Conservation (phyloP, 2,888 invertebrate genomes). For the Dynastes grantii region DNA sequence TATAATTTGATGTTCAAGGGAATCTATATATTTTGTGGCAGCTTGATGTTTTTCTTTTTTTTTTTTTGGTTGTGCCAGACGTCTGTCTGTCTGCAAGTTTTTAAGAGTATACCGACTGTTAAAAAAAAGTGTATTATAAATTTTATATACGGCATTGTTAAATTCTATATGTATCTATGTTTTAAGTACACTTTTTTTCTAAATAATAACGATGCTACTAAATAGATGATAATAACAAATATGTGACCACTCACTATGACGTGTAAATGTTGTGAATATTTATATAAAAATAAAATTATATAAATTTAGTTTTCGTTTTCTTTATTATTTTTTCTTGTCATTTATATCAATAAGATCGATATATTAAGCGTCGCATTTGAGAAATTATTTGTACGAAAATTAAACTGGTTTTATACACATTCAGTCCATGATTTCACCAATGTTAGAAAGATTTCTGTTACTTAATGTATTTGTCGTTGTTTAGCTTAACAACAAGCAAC, state of each 20-base stretch:
- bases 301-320: constrained; percentile 7
- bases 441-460: too few relatives aligned
- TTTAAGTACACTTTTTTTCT: constrained; percentile 21
- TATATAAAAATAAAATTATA: constrained; percentile 31
- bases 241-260: constrained; percentile 20
- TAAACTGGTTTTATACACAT: too few relatives aligned
- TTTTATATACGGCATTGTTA: constrained; percentile 43
- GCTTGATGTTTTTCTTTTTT: not conserved
- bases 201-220: constrained; percentile 30
- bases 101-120: constrained; percentile 37
- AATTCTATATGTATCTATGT: constrained; percentile 13
- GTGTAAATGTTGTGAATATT: constrained; percentile 40
- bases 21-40: constrained; percentile 8
- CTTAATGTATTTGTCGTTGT: too few relatives aligned
- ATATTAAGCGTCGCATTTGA: too few relatives aligned
- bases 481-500: too few relatives aligned
- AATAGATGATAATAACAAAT: constrained; percentile 16
- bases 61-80: constrained; percentile 14
- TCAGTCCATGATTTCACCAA: too few relatives aligned
- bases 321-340: not conserved
- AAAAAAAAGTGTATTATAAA: constrained; percentile 30
- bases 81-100: not conserved
- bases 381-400: too few relatives aligned
- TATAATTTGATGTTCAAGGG: constrained; percentile 10
- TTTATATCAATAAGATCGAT: not conserved